Conservation (phyloP, 1,140 invertebrate genomes). For the Mizuhopecten yessoensis region DNA sequence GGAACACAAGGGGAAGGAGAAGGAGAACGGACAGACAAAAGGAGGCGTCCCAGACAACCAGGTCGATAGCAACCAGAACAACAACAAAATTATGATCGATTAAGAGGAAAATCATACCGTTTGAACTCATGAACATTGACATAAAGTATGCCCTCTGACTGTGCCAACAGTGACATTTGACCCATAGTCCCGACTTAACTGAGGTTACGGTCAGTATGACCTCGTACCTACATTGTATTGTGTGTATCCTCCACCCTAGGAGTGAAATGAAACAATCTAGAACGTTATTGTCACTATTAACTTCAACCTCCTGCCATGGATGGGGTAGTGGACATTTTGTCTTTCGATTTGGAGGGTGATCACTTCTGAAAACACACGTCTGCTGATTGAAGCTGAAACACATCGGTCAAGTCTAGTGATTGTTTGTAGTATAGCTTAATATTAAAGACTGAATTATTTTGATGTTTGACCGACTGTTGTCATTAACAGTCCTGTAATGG, state of each 20-base stretch:
- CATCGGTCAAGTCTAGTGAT: not conserved
- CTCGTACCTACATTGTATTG: too few relatives aligned
- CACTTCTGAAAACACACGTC: too few relatives aligned
- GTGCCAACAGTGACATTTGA: not conserved
- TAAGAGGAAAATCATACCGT: constrained; percentile 40
- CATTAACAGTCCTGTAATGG: not conserved
- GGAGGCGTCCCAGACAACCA: constrained; percentile 51
- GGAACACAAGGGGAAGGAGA: constrained; percentile 64
- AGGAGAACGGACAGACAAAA: constrained; percentile 71
- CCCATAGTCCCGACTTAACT: not conserved
- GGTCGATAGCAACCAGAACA: constrained; percentile 71
- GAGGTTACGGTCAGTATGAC: too few relatives aligned
- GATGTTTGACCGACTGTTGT: not conserved
- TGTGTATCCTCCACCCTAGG: too few relatives aligned
- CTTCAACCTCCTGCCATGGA: too few relatives aligned
- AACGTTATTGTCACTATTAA: too few relatives aligned
- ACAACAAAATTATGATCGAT: constrained; percentile 74
- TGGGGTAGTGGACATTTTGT: too few relatives aligned
- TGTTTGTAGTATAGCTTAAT: not conserved
- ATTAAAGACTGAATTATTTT: too few relatives aligned
- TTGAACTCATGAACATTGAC: not conserved
- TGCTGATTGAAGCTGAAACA: too few relatives aligned
- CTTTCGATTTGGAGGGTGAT: too few relatives aligned
- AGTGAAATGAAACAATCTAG: too few relatives aligned
- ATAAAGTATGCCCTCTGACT: not conserved